Evolutionary conservation across 2,888 invertebrate species (phyloP), one percentile per base, ranked within the genome.

Genomic region (Napeogenes inachia): DNA sequence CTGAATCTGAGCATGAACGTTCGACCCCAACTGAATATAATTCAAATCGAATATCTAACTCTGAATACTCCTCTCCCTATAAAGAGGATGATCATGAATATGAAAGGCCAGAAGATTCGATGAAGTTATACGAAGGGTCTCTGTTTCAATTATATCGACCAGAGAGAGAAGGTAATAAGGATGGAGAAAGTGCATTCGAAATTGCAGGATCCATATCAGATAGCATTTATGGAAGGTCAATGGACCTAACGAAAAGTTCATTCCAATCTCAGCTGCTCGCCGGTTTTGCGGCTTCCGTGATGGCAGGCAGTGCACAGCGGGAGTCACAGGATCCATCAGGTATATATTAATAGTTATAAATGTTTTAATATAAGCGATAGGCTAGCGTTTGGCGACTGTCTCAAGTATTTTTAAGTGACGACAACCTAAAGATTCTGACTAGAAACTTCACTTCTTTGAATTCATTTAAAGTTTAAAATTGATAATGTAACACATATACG

Each of bases 211-310:
- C 78, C 1, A 68, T 88, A 8, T 73, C 87, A 0, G 88, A 89
- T 5, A 82, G 82, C 68, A 81, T 91, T 45, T 90, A 89, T 60
- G 85, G 85, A 0, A 75, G 89, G 56, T 85, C 89, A 21, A 85
- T 90, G 85, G 87, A 91, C 68, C 67, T 91, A 59, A 79, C 87
- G 4, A 90, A 89, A 73, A 81, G 72, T 42, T 80, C 89, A 0
- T 87, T 91, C 61, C 90, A 89, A 69, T 84, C 87, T 0, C 90
- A 90, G 65, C 66, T 91, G 54, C 68, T 91, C 57, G 91, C 88
- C 45, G 88, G 89, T 0, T 88, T 90, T 63, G 84, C 79, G 4
- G 84, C 89, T 0, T 85, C 89, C 0, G 89, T 87, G 2, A 90
- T 90, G 63, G 88, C 89, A 47, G 86, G 88, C 2, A 83, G 70